Evolutionary conservation across 35 echinoderm and acorn worm species (phyloP).

Genomic region (Lytechinus variegatus): DNA sequence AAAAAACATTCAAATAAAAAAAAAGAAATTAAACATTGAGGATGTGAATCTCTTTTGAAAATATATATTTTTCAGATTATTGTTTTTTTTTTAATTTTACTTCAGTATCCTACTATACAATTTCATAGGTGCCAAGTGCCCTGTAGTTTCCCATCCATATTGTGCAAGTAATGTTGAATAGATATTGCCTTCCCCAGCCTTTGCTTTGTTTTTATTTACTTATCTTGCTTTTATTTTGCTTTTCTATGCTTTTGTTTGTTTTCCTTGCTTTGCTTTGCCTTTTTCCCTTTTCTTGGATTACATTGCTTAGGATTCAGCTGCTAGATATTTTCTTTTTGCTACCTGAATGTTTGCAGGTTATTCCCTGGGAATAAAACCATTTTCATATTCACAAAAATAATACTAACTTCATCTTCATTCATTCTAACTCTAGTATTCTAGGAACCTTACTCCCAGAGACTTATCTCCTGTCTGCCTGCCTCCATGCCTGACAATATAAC

Average conservation of each 20-base stretch:
- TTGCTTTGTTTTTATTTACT: neutral
- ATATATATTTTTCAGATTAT: no score
- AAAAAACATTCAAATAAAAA: no score
- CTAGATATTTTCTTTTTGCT: neutral
- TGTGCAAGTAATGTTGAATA: no score
- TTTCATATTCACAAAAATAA: no score
- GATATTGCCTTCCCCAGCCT: neutral
- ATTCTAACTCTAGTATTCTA: neutral
- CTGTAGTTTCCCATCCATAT: no score
- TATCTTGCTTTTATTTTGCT: neutral
- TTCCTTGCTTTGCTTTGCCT: neutral
- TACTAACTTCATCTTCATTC: neutral
- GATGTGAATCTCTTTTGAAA: no score
- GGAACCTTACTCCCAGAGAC: neutral
- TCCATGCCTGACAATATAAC: neutral
- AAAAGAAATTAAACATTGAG: no score
- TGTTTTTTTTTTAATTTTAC: no score
- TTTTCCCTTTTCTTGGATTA: neutral
- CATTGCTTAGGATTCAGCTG: neutral
- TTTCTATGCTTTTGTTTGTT: neutral
- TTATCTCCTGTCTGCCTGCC: neutral
- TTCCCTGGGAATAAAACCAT: no score
- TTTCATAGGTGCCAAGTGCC: no score
- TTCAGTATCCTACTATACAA: no score
- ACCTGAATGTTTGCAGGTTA: neutral